Percentiles rank a stretch among this genome's conserved stretches.
phyloP scores from a whole-genome alignment of 2,888 invertebrate species.

The Phaedon cochleariae region DNA sequence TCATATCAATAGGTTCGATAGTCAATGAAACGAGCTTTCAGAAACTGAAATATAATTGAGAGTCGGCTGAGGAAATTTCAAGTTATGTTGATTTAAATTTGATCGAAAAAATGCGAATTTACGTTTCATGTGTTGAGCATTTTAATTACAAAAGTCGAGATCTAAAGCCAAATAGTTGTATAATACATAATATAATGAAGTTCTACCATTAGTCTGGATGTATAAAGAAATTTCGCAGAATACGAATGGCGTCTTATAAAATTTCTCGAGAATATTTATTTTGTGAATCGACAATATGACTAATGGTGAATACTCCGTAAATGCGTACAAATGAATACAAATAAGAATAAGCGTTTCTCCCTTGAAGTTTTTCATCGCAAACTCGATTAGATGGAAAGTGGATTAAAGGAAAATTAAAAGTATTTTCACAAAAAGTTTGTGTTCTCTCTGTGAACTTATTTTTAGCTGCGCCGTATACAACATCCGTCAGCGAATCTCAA shows the following conservation, averaged over 20 bases:
- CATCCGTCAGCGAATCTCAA: constrained; percentile 32
- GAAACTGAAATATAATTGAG: too few species aligned
- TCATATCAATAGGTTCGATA: too few species aligned
- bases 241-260: neutral
- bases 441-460: constrained; percentile 48
- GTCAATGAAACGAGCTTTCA: too few species aligned
- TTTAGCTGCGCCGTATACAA: constrained; percentile 41
- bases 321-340: constrained; percentile 44
- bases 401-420: constrained; percentile 57
- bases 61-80: too few species aligned
- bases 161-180: too few species aligned
- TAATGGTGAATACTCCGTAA: constrained; percentile 40
- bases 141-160: too few species aligned
- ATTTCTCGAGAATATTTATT: constrained; percentile 32
- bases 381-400: constrained; percentile 57
- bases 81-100: too few species aligned
- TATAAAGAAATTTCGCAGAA: neutral
- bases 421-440: constrained; percentile 54
- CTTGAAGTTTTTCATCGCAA: constrained; percentile 51
- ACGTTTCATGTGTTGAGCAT: too few species aligned
- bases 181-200: too few species aligned
- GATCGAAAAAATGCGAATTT: too few species aligned
- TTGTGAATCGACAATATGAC: constrained; percentile 39
- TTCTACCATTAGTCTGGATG: neutral
- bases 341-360: constrained; percentile 45